Percentiles rank a stretch among this genome's conserved stretches.
Conservation (phyloP, 2,113 vertebrate genomes). For the Chionodraco myersi region DNA sequence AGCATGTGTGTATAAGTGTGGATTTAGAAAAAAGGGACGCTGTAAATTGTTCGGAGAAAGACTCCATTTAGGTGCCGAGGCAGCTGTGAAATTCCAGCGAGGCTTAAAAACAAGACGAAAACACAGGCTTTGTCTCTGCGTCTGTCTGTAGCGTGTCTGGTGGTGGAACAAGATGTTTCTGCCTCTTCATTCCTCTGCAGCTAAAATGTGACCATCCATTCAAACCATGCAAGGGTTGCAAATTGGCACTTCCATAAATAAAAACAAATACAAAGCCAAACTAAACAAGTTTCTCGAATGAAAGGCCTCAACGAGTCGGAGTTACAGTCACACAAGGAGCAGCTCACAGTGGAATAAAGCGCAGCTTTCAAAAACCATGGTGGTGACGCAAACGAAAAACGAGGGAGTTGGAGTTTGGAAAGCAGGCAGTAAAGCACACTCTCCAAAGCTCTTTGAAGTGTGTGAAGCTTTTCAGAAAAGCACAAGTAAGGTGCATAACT, state of each 20-base stretch:
- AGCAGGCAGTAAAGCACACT: constrained; percentile 14
- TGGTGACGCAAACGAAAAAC: constrained; percentile 33
- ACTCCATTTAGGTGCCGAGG: constrained; percentile 20
- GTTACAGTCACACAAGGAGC: constrained; percentile 27
- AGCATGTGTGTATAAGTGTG: constrained; percentile 72
- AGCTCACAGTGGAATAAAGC: constrained; percentile 42
- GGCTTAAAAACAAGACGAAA: constrained; percentile 21
- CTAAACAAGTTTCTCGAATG: background rate
- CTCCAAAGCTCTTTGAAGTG: background rate
- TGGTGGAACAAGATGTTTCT: background rate
- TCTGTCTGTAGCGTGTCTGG: constrained; percentile 1
- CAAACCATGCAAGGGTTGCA: background rate
- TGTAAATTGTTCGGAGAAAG: constrained; percentile 52
- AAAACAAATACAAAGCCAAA: background rate
- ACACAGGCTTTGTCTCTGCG: background rate
- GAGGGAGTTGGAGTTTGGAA: background rate
- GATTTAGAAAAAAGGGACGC: constrained; percentile 56
- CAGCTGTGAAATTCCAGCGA: constrained; percentile 36
- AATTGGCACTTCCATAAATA: background rate
- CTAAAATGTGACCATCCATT: background rate
- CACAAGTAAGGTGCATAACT: background rate
- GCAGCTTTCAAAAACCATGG: constrained; percentile 34
- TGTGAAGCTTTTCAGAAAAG: constrained; percentile 8
- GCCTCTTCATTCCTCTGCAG: background rate
- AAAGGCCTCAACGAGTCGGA: background rate